phyloP scores from a whole-genome alignment of 2,113 vertebrate genomes.

The Choloepus hoffmanni region DNA sequence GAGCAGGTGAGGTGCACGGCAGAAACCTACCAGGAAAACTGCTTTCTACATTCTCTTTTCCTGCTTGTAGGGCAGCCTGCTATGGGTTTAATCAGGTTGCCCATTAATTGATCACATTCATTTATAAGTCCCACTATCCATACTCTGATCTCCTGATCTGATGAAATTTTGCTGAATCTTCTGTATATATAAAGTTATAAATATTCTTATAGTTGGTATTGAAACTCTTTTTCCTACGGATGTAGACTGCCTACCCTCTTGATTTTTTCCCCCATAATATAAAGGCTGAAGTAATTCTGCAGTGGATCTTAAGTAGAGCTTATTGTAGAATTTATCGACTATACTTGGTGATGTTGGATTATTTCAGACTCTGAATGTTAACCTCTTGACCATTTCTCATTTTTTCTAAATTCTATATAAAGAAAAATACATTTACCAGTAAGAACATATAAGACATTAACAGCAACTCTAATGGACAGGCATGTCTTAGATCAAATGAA shows the following conservation, averaged over 20 bases:
- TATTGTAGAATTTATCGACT: constrained; percentile 1
- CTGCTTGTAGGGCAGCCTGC: constrained; percentile 87
- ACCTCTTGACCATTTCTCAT: constrained; percentile 14
- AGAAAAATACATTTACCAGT: constrained; percentile 34
- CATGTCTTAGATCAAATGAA: constrained; percentile 8
- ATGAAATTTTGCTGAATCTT: constrained; percentile 61
- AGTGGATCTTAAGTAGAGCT: constrained; percentile 46
- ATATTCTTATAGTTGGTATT: constrained; percentile 61
- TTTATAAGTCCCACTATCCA: constrained; percentile 74
- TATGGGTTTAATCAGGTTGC: constrained; percentile 84
- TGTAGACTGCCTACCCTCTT: neutral
- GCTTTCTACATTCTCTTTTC: constrained; percentile 83
- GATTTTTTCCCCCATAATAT: constrained; percentile 2
- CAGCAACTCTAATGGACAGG: neutral
- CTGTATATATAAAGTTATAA: constrained; percentile 58
- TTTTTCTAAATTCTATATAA: constrained; percentile 14
- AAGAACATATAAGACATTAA: neutral
- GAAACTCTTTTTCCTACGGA: constrained; percentile 33
- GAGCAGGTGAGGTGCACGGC: constrained; percentile 99
- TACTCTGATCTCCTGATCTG: constrained; percentile 77
- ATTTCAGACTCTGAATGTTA: constrained; percentile 14
- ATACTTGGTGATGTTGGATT: neutral
- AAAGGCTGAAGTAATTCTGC: constrained; percentile 43
- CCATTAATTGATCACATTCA: constrained; percentile 76
- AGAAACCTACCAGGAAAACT: constrained; percentile 87